Percentiles rank a stretch among this genome's conserved stretches.
These are phyloP conservation scores for Jaculus jaculus DNA, from an alignment of 2,113 vertebrate genomes.

Conservation along the genomic window DNA sequence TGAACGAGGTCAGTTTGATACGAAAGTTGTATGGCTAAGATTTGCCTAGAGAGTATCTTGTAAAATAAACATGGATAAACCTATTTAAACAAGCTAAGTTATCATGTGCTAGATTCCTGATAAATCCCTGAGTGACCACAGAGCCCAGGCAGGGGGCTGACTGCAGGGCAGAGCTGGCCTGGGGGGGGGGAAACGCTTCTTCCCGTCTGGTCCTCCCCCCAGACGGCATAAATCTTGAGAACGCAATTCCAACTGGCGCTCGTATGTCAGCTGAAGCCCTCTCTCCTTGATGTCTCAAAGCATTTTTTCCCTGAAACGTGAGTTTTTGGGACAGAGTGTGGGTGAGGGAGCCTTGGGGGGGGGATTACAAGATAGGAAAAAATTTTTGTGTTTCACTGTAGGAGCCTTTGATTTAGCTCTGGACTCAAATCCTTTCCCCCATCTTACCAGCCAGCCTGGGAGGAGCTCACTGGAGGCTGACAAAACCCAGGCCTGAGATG, in stretches of 20 bases:
- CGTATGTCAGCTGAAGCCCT: rapidly evolving
- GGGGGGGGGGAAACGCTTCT: rapidly evolving
- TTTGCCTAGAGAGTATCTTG: not conserved
- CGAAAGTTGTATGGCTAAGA: not conserved
- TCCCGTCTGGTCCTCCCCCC: not conserved
- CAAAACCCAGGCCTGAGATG: not conserved
- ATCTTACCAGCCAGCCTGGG: not conserved
- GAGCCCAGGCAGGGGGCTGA: not conserved
- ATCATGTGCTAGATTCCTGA: not conserved
- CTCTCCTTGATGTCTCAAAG: rapidly evolving
- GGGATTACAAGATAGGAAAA: not conserved
- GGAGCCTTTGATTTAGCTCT: not conserved
- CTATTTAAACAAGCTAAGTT: not conserved
- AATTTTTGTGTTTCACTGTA: rapidly evolving
- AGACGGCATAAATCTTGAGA: rapidly evolving
- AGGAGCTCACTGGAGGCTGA: rapidly evolving
- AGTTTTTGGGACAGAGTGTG: not conserved
- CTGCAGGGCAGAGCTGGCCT: not conserved
- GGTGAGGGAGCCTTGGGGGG: rapidly evolving
- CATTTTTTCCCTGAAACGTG: not conserved
- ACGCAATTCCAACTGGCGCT: rapidly evolving
- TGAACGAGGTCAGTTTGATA: not conserved
- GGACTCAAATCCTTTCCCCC: not conserved
- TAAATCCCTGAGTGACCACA: not conserved
- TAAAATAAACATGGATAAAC: not conserved